A percentile compares a stretch with the other conserved stretches of the same genome.
phyloP scores from a whole-genome alignment of 2,888 invertebrate species.

The Megamerina dolium region DNA sequence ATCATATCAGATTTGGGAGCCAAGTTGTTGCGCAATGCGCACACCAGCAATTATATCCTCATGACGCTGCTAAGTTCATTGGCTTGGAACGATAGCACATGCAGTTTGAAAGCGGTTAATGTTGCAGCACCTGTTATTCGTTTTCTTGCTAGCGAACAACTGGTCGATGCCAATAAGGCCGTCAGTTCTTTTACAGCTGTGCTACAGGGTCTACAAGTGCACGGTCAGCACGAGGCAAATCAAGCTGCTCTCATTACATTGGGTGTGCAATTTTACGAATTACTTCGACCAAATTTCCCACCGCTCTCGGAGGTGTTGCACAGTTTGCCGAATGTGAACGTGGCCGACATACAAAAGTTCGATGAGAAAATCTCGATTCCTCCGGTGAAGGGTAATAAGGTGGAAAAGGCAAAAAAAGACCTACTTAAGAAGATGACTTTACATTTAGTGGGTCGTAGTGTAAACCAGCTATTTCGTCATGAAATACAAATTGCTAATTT shows the following conservation, averaged over 20 bases:
- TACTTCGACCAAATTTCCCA: conserved; percentile 70
- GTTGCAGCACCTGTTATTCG: conserved; percentile 67
- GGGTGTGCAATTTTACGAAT: conserved; percentile 81
- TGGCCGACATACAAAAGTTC: conserved; percentile 72
- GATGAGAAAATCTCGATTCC: conserved; percentile 72
- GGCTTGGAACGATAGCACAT: conserved; percentile 82
- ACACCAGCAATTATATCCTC: conserved; percentile 60
- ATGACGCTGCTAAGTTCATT: conserved; percentile 60
- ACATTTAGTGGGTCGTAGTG: conserved; percentile 75
- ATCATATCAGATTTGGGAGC: conserved; percentile 77
- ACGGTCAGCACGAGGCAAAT: conserved; percentile 87
- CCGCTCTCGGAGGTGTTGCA: conserved; percentile 61
- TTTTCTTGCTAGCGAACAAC: conserved; percentile 59
- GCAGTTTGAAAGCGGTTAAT: conserved; percentile 72
- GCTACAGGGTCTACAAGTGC: conserved; percentile 72
- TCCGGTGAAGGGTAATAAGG: conserved; percentile 67
- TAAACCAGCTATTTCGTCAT: conserved; percentile 82
- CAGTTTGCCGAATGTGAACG: conserved; percentile 77
- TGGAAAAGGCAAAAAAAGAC: conserved; percentile 86
- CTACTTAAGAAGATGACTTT: conserved; percentile 83
- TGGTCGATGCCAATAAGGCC: conserved; percentile 62
- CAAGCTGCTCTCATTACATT: conserved; percentile 72
- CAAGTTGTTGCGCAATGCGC: conserved; percentile 61
- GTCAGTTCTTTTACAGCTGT: conserved; percentile 71
- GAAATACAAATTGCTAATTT: conserved; percentile 81